Base-by-base conservation (phyloP, 2,113 vertebrate genomes). In the Epinephelus fuscoguttatus region DNA sequence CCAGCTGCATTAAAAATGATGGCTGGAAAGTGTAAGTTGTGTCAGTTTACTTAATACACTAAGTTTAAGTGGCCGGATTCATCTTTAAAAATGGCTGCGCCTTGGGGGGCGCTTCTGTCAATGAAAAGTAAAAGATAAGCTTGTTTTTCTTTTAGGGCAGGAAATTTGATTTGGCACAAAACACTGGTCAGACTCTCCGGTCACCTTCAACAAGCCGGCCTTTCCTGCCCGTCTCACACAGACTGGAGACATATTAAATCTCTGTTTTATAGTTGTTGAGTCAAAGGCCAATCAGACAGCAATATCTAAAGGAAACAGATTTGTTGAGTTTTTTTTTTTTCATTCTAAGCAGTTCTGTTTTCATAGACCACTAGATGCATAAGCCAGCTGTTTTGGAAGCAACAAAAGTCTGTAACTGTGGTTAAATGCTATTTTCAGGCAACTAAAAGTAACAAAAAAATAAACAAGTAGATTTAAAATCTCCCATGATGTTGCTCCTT, bases 151-250 rank as follows among this genome's bases (percentile, higher is more conserved):
- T 59, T 75, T 33, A 19, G 57, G 61, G 74, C 90, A 88, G 84
- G 85, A 90, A 70, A 90, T 89, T 82, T 66, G 63, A 85, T 88
- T 91, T 93, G 90, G 86, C 86, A 86, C 57, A 68, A 88, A 82
- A 72, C 33, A n/a, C 50, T 0, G 6, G 59, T 72, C 30, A 57
- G 85, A 79, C 61, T 79, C 69, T 69, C 15, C 45, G 80, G 82
- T 87, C 84, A 88, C 80, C 88, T 92, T 89, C 84, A 86, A 21
- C 53, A 50, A 55, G 52, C 70, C 49, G 59, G 13, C 37, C 50
- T 61, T 59, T 61, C 37, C 23, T 47, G 5, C 14, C 17, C 9
- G 12, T 25, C 47, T 23, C 17, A 19, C 50, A 62, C 9, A n/a
- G 14, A 56, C 37, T 55, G 55, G 15, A 73, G 61, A 64, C 23